Base-by-base conservation (phyloP, 2,113 vertebrate genomes). In the Tachysurus fulvidraco region DNA sequence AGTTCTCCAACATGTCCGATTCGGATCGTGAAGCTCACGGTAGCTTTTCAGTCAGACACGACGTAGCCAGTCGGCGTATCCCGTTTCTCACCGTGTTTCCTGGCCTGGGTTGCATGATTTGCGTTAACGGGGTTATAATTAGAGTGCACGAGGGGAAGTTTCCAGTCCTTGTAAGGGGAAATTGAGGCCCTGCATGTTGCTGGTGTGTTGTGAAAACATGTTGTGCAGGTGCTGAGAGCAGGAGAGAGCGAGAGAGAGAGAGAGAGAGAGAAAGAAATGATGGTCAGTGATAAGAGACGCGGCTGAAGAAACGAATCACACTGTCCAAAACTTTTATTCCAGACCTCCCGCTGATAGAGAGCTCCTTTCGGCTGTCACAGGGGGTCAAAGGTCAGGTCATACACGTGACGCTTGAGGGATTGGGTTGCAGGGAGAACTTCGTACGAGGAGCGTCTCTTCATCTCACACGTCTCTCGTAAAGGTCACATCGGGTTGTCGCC, bases 161-260 rank as follows among this genome's bases (percentile, higher is more conserved):
- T 85, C 83, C 83, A 76, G 30, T 64, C 59, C 57, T 64, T 85
- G 71, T 85, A 64, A 30, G 44, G 73, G n/a, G 14, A 64, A 85
- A 77, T 64, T 60, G 67, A 74, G 30, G 83, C 54, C 23, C 52
- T n/a, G 83, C 1, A 25, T 28, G 12, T 23, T 60, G 41, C 71
- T 41, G 54, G 23, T 5, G 23, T n/a, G 69, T 59, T 60, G 83
- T 84, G 67, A 59, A 59, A 73, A 59, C 67, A 59, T 55, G 23
- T 73, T 7, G 2, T 2, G 57, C 36, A 55, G 69, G 78, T 65
- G 23, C 65, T 44, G 55, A 85, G 87, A 84, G 57, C 23, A 19
- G 14, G 41, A 50, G 44, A 46, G 41, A 50, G 17, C 1, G 41
- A 50, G 23, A n/a, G 46, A 52, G 21, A n/a, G n/a, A n/a, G 41